These are phyloP conservation scores for Hylia prasina DNA, from an alignment of 2,113 vertebrate species.

Conservation along the genomic window DNA sequence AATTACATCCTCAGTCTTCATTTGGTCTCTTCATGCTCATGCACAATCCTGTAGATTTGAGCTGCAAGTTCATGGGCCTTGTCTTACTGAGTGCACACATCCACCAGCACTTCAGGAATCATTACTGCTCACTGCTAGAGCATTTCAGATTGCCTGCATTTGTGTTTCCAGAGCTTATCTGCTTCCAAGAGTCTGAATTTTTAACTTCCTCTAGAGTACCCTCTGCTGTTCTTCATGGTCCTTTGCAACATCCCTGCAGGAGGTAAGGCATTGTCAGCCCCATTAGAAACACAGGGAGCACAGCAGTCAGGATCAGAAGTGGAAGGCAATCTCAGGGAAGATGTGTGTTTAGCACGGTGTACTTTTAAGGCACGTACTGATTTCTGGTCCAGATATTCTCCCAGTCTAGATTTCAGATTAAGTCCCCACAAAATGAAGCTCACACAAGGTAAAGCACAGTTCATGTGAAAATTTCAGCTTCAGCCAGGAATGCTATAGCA, in stretches of 20 bases:
- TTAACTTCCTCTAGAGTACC: neutral
- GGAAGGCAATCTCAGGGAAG: neutral
- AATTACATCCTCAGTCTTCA: neutral
- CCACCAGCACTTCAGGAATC: neutral
- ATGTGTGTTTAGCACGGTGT: neutral
- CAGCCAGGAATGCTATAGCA: neutral
- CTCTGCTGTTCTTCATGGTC: neutral
- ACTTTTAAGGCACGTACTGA: neutral
- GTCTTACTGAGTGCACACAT: neutral
- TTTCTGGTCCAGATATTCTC: neutral
- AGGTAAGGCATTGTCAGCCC: neutral
- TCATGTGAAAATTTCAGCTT: neutral
- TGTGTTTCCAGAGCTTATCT: neutral
- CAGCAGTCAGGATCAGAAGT: neutral
- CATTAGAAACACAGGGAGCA: rapidly evolving
- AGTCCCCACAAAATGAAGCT: neutral
- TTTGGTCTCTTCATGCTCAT: neutral
- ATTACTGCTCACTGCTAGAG: neutral
- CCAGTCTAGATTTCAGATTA: neutral
- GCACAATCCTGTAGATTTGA: neutral
- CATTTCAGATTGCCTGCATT: neutral
- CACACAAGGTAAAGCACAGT: neutral
- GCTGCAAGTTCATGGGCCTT: neutral
- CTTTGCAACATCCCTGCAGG: rapidly evolving
- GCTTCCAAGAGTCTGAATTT: neutral